Evolutionary conservation across 1,140 invertebrate genomes (phyloP), one percentile per base, ranked within the genome.

Genomic region (Ruditapes philippinarum): DNA sequence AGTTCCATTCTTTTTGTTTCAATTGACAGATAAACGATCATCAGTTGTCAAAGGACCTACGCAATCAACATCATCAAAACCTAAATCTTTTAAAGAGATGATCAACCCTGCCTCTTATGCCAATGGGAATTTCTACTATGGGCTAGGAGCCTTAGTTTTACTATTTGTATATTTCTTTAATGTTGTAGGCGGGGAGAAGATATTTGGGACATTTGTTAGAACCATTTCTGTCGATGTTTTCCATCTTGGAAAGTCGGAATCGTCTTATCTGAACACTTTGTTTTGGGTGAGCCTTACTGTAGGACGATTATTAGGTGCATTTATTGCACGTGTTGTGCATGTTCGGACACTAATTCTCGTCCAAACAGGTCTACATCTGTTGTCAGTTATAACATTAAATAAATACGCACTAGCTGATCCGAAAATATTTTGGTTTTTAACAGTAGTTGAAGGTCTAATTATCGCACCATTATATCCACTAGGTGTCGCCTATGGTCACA

Each of bases 61-160:
- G 22, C 45, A 45, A 25, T 31, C 45, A 7, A 36, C 45, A 33
- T 45, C 42, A 31, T 5, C 70, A 3, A 78, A 78, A 68, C 9
- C 68, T 17, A 60, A 57, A 31, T 33, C 57, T 1, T 25, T 82
- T 31, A 57, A 19, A 38, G 87, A 89, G 22, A 74, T 81, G 17
- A 76, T 89, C 11, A 89, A 89, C 33, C 87, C 87, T 9, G 87
- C 79, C 0, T 73, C 79, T 51, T 89, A 89, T 57, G 87, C 87
- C 19, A 62, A 89, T 54, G 87, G 87, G 31, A 74, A 74, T 65
- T 89, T 89, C 33, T 31, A 25, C 11, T 82, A 70, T 45, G 87
- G 87, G 17, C 25, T 45, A 25, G 5, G 28, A 7, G 36, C 78
- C 1, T 60, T 89, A 0, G 7, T 17, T 22, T 82, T 89, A 42